Evolutionary conservation across 2,797 vertebrate genomes (phyloP).

Genomic region (Sebastes vulpes): DNA sequence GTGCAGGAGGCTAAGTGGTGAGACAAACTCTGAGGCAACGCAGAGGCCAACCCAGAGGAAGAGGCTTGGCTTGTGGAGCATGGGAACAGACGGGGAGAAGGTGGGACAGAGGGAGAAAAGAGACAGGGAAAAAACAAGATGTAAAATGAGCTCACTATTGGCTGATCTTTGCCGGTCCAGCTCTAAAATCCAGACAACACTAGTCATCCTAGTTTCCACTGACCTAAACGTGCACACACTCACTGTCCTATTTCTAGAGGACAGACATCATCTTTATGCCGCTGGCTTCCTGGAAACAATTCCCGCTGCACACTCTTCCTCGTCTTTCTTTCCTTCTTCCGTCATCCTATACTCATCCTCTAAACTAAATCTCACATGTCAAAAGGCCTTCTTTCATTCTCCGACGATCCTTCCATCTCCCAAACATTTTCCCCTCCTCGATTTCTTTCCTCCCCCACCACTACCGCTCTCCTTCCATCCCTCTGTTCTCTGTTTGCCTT

Average conservation of each 20-base stretch:
- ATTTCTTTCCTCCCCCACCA: conserved; percentile 34
- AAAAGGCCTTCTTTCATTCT: conserved; percentile 60
- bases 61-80: conserved; percentile 76
- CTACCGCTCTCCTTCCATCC: conserved; percentile 50
- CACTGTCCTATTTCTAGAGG: conserved; percentile 62
- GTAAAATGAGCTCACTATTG: conserved; percentile 72
- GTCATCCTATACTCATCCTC: conserved; percentile 54
- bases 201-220: conserved; percentile 77
- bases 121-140: conserved; percentile 45
- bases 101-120: conserved; percentile 15
- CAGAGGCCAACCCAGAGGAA: conserved; percentile 69
- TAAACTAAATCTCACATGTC: conserved; percentile 30
- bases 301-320: conserved; percentile 13
- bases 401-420: conserved; percentile 46
- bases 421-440: conserved; percentile 5
- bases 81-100: conserved; percentile 69
- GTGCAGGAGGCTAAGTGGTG: conserved; percentile 44
- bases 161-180: conserved; percentile 48
- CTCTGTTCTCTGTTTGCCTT: conserved; percentile 82
- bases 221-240: conserved; percentile 60
- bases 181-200: conserved; percentile 68
- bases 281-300: conserved; percentile 61
- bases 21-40: conserved; percentile 52
- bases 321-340: conserved; percentile 39
- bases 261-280: conserved; percentile 65